phyloP scores from a whole-genome alignment of 2,113 vertebrate species.

The Natator depressus region DNA sequence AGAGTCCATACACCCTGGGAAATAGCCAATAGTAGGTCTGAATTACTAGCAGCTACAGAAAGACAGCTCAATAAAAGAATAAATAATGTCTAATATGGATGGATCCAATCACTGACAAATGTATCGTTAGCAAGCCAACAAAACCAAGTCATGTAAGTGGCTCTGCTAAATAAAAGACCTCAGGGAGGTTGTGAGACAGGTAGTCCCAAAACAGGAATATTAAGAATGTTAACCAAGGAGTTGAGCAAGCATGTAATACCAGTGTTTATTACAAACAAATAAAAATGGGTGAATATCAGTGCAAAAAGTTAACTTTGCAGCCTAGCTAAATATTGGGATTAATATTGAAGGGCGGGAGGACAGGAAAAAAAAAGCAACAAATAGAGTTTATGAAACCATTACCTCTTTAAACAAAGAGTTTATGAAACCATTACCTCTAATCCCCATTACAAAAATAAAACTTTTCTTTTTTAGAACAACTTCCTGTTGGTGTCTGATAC shows the following conservation, averaged over 20 bases:
- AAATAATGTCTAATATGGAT: neutral
- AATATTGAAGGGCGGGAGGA: too few species aligned
- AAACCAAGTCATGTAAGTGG: neutral
- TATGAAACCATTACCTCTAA: too few species aligned
- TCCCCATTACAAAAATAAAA: too few species aligned
- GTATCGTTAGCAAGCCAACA: neutral
- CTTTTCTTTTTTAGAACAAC: too few species aligned
- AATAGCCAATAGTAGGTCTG: accelerated
- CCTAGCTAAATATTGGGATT: too few species aligned
- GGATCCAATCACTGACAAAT: neutral
- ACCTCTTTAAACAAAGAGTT: too few species aligned
- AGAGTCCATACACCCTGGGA: accelerated
- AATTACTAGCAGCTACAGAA: neutral
- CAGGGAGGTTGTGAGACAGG: neutral
- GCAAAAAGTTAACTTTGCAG: neutral
- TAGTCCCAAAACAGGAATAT: accelerated
- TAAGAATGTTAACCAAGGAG: too few species aligned
- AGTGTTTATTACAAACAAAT: too few species aligned
- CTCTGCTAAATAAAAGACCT: neutral
- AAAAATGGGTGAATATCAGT: too few species aligned
- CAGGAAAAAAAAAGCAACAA: too few species aligned
- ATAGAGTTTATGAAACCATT: too few species aligned
- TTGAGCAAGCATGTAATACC: neutral
- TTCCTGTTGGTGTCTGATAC: too few species aligned
- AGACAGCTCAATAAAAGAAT: neutral